Base-by-base conservation (phyloP, 1,140 invertebrate genomes). In the Drosophila subpulchrella region DNA sequence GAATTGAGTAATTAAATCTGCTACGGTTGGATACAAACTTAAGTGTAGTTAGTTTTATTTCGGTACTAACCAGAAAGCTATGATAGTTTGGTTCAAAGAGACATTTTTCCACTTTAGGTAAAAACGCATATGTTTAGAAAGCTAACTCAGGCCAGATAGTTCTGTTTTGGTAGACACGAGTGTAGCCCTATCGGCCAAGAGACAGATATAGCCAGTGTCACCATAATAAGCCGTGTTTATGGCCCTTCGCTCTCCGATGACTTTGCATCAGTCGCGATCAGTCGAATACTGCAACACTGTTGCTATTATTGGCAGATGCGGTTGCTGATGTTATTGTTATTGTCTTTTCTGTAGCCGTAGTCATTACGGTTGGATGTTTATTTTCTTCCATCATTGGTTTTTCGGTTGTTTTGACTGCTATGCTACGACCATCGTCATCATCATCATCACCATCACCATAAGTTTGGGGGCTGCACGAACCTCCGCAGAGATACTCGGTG, bases 391-490 rank as follows among this genome's bases (percentile, higher is more conserved):
- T 79, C 77, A 68, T 77, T 53, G 80, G 60, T 39, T 67, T 75
- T 72, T 63, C 55, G 61, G 44, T 48, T 62, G 44, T 72, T 81
- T 77, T 77, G 79, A 61, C 56, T 66, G 34, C 32, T 76, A 57
- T 81, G 60, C 77, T 67, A 39, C 70, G 72, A 56, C 61, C 56
- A 56, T 57, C 57, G 72, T 80, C 54, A 65, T 68, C 68, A 59
- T 76, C 54, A 65, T 68, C 68, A 59, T 76, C 67, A 81, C 63
- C 59, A 61, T 42, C 41, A 24, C 68, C 76, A 79, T 80, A 38
- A 72, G 44, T 41, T 76, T 55, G 58, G 57, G 30, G 65, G 62
- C 77, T 71, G 77, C 77, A 81, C 79, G 79, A 81, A 81, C 62
- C 68, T 56, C 53, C 13, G 60, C 36, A 47, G 46, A 51, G 54